Conservation (phyloP, 1,140 invertebrate species). For the Geopemphigus sp. region DNA sequence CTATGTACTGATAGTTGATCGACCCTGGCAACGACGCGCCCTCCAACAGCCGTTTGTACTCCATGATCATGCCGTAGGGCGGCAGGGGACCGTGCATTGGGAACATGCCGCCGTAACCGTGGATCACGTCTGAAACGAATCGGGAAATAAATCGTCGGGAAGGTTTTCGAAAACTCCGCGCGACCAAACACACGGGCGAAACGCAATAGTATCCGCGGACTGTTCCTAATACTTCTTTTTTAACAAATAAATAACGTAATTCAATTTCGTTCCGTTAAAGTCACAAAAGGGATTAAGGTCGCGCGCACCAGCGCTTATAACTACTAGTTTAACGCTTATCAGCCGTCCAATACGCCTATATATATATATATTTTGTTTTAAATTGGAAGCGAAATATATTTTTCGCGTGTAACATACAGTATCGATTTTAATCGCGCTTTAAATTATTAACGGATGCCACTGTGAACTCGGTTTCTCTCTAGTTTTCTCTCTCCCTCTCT, state of each 20-base stretch:
- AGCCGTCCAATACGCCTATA: no score
- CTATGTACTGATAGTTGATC: slow-evolving; percentile 43
- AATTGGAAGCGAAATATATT: slow-evolving; percentile 17
- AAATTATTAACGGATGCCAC: slow-evolving; percentile 47
- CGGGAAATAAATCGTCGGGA: no score
- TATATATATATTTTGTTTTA: no score
- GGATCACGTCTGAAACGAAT: slow-evolving; percentile 33
- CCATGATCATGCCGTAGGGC: slow-evolving; percentile 46
- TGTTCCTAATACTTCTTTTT: no score
- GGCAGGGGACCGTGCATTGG: slow-evolving; percentile 37
- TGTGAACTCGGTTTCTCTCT: slow-evolving; percentile 31
- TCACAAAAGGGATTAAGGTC: no score
- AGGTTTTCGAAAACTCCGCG: no score
- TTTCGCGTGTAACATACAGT: slow-evolving; percentile 10
- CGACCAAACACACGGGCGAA: no score
- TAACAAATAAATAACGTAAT: no score
- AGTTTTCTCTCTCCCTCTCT: neutral
- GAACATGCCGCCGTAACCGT: slow-evolving; percentile 45
- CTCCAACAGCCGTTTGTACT: slow-evolving; percentile 33
- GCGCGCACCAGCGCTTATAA: no score
- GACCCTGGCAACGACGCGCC: slow-evolving; percentile 36
- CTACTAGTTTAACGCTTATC: no score
- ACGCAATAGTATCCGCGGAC: no score
- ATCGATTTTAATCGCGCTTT: slow-evolving; percentile 47
- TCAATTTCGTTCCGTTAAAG: no score